phyloP scores from a whole-genome alignment of 2,113 vertebrate species.

The Lathamus discolor region DNA sequence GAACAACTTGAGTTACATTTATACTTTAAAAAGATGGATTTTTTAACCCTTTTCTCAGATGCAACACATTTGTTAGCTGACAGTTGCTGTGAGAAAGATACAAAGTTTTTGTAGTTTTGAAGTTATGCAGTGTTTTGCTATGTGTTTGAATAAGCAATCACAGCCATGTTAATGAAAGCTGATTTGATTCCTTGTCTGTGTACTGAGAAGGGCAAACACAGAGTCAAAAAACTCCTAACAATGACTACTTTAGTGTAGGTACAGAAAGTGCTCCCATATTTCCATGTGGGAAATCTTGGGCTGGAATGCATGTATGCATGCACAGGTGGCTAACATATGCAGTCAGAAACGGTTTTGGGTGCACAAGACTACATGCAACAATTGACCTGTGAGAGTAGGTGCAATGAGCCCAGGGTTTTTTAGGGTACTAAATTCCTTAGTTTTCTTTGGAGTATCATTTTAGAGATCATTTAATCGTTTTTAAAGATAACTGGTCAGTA shows the following conservation, averaged over 20 bases:
- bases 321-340: background rate
- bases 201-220: background rate
- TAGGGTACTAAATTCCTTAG: background rate
- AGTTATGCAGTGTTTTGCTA: background rate
- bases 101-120: background rate
- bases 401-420: background rate
- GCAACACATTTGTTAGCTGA: background rate
- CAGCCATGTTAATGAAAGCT: background rate
- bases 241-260: background rate
- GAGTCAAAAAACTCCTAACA: background rate
- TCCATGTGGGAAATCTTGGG: background rate
- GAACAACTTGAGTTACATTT: background rate
- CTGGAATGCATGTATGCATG: background rate
- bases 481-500: background rate
- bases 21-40: background rate
- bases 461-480: background rate
- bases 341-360: background rate
- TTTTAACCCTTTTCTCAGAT: background rate
- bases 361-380: background rate
- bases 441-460: background rate
- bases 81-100: background rate
- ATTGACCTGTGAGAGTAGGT: background rate
- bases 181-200: background rate
- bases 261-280: background rate
- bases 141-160: background rate